Conservation (phyloP, 2,888 invertebrate species). For the Eremobia ochroleuca region DNA sequence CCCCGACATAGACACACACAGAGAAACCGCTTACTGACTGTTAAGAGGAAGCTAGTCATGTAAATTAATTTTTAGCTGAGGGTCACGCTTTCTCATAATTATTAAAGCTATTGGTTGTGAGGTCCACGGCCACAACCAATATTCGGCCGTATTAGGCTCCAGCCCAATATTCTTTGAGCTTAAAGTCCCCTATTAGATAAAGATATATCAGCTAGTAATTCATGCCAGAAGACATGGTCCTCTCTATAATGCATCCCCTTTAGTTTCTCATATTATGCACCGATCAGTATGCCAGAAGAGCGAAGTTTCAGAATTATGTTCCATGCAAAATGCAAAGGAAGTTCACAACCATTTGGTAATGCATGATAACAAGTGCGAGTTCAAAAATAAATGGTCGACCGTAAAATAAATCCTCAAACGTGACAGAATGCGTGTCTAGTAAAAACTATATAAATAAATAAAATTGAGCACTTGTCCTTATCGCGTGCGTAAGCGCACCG, state of each 20-base stretch:
- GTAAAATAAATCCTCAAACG: constrained; percentile 17
- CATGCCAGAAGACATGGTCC: not conserved
- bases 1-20: constrained; percentile 19
- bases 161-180: not conserved
- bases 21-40: not conserved
- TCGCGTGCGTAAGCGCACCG: constrained; percentile 61
- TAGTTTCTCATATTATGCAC: not conserved
- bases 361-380: not conserved
- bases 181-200: not conserved
- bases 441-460: constrained; percentile 34
- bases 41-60: constrained; percentile 57
- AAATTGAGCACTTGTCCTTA: constrained; percentile 66
- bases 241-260: not conserved
- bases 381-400: not conserved
- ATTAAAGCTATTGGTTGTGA: not conserved
- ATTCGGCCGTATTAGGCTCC: not conserved
- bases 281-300: not conserved
- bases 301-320: not conserved
- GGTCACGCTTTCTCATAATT: not conserved
- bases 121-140: not conserved
- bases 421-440: constrained; percentile 11
- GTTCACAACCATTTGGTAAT: not conserved
- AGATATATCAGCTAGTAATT: not conserved
- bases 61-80: constrained; percentile 9
- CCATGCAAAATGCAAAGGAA: not conserved